Evolutionary conservation across 2,888 invertebrate species (phyloP), one percentile per base, ranked within the genome.

Genomic region (Asteroscopus sphinx): DNA sequence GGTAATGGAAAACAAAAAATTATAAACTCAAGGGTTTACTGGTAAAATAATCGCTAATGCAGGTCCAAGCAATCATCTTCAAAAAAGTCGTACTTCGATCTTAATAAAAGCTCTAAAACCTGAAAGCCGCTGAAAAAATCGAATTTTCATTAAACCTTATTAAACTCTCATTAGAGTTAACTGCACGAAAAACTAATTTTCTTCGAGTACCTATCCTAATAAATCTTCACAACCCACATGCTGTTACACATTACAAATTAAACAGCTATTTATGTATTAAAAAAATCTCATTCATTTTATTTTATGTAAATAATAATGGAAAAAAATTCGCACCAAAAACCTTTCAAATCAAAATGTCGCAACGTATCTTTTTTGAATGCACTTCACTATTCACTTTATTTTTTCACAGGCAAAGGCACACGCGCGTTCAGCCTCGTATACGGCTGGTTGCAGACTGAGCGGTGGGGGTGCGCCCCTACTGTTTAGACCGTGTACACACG

Each of bases 391-490:
- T 65, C 58, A 64, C 73, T 74, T 69, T 73, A 77, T 71, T 76
- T 76, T n/a, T 74, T 74, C 65, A 56, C 55, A 44, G 49, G 63
- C 65, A 46, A 46, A 51, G 63, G 66, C 57, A 46, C 66, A 55
- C 68, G 37, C 70, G 63, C 85, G 86, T 83, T 74, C 64, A 26
- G 45, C 75, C 76, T 66, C 73, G 63, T 48, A 68, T 69, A 69
- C 74, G 76, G 77, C 73, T 69, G 65, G 68, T 66, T 67, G 76
- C 72, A 75, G 79, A 87, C 87, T 87, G 86, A 76, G 71, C 58
- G 44, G 70, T 67, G 74, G 79, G 79, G 82, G 78, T 80, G 77
- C 79, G 82, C 86, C 82, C 82, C 82, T 76, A 76, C 71, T 76
- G 73, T 77, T 76, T 77, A 79, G 77, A 53, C 70, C 72, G 68